phyloP scores from a whole-genome alignment of 2,113 vertebrate genomes.

The Gallinago jamesoni region DNA sequence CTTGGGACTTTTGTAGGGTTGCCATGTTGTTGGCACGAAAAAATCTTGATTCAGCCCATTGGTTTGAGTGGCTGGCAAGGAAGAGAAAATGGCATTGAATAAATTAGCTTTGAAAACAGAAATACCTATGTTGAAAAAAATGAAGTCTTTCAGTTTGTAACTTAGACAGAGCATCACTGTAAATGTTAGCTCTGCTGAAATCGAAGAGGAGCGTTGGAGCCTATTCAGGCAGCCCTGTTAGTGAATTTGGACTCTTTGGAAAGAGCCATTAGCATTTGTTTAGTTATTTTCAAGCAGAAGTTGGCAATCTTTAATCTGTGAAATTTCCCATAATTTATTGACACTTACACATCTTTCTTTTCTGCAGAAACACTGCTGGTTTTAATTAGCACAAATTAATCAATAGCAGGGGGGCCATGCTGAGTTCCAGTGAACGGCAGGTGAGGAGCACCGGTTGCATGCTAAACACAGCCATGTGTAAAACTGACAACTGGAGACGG shows the following conservation, averaged over 20 bases:
- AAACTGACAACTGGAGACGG: conserved; percentile 23
- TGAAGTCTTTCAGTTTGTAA: neutral
- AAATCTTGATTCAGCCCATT: neutral
- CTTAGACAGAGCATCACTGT: neutral
- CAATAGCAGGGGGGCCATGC: conserved; percentile 68
- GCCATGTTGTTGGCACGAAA: neutral
- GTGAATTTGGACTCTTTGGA: conserved; percentile 18
- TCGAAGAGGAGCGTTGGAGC: neutral
- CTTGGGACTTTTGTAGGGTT: neutral
- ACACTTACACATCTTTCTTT: conserved; percentile 71
- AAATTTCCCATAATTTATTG: conserved; percentile 73
- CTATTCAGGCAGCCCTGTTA: neutral
- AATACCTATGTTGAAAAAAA: neutral
- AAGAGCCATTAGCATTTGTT: conserved; percentile 64
- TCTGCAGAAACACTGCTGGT: conserved; percentile 65
- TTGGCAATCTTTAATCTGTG: conserved; percentile 68
- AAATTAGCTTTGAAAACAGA: conserved; percentile 1
- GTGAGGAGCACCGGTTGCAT: conserved; percentile 53
- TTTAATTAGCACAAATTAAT: conserved; percentile 77
- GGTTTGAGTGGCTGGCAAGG: neutral
- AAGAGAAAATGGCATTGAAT: neutral
- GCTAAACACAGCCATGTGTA: conserved; percentile 48
- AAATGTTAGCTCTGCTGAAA: neutral
- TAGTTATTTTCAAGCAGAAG: conserved; percentile 68
- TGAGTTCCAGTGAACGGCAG: conserved; percentile 62